phyloP scores from a whole-genome alignment of 1,140 invertebrate genomes.

The Sminthurides bifidus region DNA sequence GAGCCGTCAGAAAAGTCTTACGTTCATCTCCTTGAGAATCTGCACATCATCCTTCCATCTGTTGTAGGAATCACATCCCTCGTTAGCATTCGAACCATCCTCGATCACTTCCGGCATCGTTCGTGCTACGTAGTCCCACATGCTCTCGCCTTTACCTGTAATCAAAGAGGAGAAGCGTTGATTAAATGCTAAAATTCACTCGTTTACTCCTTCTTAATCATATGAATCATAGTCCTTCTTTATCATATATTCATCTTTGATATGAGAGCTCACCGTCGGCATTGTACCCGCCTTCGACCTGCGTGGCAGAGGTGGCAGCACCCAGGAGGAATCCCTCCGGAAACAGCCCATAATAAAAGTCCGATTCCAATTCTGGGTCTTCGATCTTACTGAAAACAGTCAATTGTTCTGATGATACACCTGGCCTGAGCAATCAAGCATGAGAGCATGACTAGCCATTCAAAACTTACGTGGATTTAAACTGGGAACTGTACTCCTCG shows the following conservation, averaged over 20 bases:
- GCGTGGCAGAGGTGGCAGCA: conserved; percentile 43
- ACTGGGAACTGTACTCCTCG: too few species aligned
- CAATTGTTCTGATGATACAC: too few species aligned
- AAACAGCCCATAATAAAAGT: conserved; percentile 34
- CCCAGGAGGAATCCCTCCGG: conserved; percentile 44
- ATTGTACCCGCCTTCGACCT: background rate
- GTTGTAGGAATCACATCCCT: conserved; percentile 41
- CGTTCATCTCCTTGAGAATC: conserved; percentile 36
- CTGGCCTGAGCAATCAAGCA: too few species aligned
- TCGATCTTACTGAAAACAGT: background rate
- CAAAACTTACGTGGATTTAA: too few species aligned
- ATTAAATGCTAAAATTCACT: too few species aligned
- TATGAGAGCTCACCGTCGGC: background rate
- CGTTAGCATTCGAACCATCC: conserved; percentile 36
- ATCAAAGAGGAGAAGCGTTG: background rate
- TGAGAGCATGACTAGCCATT: too few species aligned
- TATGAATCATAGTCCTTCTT: background rate
- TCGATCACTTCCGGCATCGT: conserved; percentile 31
- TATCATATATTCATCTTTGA: background rate
- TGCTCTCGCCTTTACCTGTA: conserved; percentile 39
- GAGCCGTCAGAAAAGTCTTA: too few species aligned
- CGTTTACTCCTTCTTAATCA: too few species aligned
- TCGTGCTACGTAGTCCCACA: conserved; percentile 38
- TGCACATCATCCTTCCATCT: conserved; percentile 38
- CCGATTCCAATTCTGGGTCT: background rate